phyloP scores from a whole-genome alignment of 2,113 vertebrate species.

The Gymnobelideus leadbeateri region DNA sequence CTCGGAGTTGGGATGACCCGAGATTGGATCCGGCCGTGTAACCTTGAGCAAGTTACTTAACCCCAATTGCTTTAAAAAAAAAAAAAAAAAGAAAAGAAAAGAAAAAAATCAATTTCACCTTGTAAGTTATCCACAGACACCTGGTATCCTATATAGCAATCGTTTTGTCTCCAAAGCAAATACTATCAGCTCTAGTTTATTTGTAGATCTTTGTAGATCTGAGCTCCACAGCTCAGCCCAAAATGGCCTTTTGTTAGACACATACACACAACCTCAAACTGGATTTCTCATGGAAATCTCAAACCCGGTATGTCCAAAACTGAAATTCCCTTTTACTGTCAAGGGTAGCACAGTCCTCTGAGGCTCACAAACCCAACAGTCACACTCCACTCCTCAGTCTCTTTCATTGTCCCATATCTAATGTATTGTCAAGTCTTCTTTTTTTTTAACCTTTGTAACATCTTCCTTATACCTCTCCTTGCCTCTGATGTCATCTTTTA shows the following conservation, averaged over 20 bases:
- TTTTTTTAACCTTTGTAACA: background rate
- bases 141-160: background rate
- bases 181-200: background rate
- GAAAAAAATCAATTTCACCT: accelerated
- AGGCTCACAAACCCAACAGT: background rate
- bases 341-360: background rate
- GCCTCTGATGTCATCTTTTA: background rate
- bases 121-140: accelerated
- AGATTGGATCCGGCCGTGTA: no score
- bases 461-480: background rate
- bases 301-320: background rate
- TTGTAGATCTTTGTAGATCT: background rate
- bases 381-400: background rate
- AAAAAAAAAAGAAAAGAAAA: no score
- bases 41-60: no score
- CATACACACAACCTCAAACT: background rate
- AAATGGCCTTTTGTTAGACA: background rate
- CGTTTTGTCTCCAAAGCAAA: background rate
- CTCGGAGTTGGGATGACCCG: no score
- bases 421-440: background rate
- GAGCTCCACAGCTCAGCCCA: background rate
- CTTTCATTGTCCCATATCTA: background rate
- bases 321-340: background rate
- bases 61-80: no score
- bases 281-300: background rate